Evolutionary conservation across 2,113 vertebrate genomes (phyloP).

Genomic region (Collichthys lucidus): DNA sequence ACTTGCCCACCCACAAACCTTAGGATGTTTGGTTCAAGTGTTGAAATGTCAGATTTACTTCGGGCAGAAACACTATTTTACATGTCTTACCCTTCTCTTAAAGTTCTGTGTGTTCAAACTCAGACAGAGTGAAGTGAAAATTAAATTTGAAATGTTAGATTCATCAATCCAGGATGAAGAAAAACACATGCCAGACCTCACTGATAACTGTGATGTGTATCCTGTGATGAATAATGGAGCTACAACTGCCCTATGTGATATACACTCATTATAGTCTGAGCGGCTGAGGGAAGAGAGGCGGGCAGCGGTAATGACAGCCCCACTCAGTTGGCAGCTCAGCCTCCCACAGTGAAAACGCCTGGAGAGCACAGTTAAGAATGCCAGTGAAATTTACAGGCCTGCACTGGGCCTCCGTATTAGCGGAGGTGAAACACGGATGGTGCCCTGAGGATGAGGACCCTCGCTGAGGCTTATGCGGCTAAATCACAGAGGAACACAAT

Average conservation of each 20-base stretch:
- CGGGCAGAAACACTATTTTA: constrained; percentile 27
- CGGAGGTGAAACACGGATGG: constrained; percentile 55
- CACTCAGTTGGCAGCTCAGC: constrained; percentile 60
- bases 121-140: constrained; percentile 9
- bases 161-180: constrained; percentile 16
- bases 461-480: constrained; percentile 34
- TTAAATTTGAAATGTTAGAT: constrained; percentile 25
- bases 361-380: constrained; percentile 63
- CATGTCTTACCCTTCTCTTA: constrained; percentile 30
- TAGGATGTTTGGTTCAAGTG: constrained; percentile 38
- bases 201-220: constrained; percentile 34
- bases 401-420: constrained; percentile 61
- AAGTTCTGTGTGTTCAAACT: constrained; percentile 19
- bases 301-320: constrained; percentile 59
- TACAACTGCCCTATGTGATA: constrained; percentile 24
- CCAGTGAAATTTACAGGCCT: constrained; percentile 73
- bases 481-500: constrained; percentile 68
- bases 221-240: constrained; percentile 20
- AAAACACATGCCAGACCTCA: constrained; percentile 29
- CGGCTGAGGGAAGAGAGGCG: constrained; percentile 55
- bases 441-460: constrained; percentile 72
- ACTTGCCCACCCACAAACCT: constrained; percentile 63
- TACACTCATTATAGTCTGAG: constrained; percentile 43
- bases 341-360: constrained; percentile 74
- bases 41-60: constrained; percentile 56